Base-by-base conservation (phyloP, 2,888 invertebrate genomes). In the Epistrophe eligans region DNA sequence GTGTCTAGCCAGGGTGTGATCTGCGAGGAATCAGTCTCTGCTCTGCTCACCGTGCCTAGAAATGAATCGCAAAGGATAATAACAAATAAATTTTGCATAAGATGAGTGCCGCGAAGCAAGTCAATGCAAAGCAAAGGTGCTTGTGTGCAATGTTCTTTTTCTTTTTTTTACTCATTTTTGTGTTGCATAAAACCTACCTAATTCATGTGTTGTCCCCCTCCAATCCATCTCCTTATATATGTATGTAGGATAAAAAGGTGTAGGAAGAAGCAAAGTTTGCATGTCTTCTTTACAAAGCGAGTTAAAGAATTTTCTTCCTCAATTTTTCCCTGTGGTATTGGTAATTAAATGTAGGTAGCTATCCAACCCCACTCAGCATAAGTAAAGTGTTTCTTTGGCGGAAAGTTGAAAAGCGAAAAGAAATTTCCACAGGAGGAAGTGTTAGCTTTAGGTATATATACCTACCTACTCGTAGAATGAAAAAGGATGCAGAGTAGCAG, bases 81-180 rank as follows among this genome's bases (percentile, higher is more conserved):
- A 66, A 83, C 79, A 83, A 87, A 79, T 83, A 79, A 87, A 83
- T 87, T 83, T 79, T 79, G 83, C 87, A 83, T 76, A 79, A 76
- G 83, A 83, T 67, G 72, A 87, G 87, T 87, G 79, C 58, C 79
- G 71, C 76, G 79, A 35, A 79, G 45, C 66, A 71, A 74, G 79
- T 67, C 74, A 79, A 76, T 52, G 64, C 24, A 2, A n/a, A n/a
- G n/a, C 3, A 71, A 79, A 71, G 74, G 64, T 72, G 60, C 79
- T 76, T 58, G 60, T 72, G 67, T 82, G 72, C 79, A 87, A 76
- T 83, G 87, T 83, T 83, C 87, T 72, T 79, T 87, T 87, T 76
- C n/a, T n/a, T n/a, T 38, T 40, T 38, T 24, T 7, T 3, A n/a
- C 28, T 40, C 24, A 8, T 11, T 17, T 70, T 13, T 19, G 10